Percentiles rank a stretch among this genome's conserved stretches.
phyloP scores from a whole-genome alignment of 2,888 invertebrate species.

The Notodonta ziczac region DNA sequence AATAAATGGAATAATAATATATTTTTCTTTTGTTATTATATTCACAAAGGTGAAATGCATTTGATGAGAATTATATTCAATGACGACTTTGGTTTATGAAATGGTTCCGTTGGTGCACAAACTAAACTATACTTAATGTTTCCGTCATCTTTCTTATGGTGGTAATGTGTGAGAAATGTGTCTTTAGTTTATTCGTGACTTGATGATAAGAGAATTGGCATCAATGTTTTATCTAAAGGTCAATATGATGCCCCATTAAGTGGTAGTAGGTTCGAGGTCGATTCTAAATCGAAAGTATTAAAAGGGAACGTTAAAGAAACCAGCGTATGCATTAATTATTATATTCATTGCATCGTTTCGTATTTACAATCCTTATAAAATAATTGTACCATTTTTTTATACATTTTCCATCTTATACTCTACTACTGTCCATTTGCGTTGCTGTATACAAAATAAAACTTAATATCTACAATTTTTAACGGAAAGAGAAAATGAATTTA shows the following conservation, averaged over 20 bases:
- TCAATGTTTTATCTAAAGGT: neutral
- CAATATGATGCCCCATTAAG: neutral
- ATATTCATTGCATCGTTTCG: slow-evolving; percentile 67
- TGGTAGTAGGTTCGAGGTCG: neutral
- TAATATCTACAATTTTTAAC: slow-evolving; percentile 42
- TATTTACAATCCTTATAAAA: slow-evolving; percentile 74
- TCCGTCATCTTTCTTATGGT: no score
- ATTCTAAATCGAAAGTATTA: slow-evolving; percentile 3
- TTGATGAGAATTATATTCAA: no score
- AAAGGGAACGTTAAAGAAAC: slow-evolving; percentile 14
- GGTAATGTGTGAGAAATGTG: no score
- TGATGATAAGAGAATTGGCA: no score
- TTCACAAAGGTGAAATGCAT: no score
- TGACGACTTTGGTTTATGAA: no score
- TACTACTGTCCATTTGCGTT: slow-evolving; percentile 75
- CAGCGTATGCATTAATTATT: slow-evolving; percentile 58
- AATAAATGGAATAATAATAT: no score
- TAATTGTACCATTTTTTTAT: slow-evolving; percentile 60
- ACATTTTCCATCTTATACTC: slow-evolving; percentile 59
- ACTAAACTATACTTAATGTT: no score
- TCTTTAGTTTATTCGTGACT: no score
- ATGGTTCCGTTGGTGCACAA: no score
- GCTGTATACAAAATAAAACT: slow-evolving; percentile 50
- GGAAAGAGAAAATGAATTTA: slow-evolving; percentile 37
- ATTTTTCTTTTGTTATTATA: no score